Evolutionary conservation across 2,888 invertebrate genomes (phyloP).

Genomic region (Drosophila vallismaia): DNA sequence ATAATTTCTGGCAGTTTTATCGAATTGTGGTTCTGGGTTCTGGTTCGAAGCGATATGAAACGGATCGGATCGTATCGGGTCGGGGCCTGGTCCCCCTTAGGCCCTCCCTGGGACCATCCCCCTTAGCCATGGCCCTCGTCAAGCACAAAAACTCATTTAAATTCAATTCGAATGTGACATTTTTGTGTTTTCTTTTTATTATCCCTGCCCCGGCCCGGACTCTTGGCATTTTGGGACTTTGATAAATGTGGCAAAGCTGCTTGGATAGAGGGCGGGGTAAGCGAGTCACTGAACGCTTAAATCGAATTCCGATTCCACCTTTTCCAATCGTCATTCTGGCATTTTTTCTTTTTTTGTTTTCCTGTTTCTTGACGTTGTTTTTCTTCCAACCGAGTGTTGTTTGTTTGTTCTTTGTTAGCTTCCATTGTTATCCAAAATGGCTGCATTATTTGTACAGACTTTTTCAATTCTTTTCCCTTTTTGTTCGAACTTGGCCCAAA

Average conservation of each 20-base stretch:
- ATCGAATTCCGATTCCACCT: constrained; percentile 74
- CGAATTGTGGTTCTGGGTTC: constrained; percentile 44
- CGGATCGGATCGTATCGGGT: constrained; percentile 13
- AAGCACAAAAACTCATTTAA: constrained; percentile 70
- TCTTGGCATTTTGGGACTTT: constrained; percentile 56
- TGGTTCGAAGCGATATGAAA: constrained; percentile 14
- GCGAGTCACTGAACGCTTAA: constrained; percentile 72
- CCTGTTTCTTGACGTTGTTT: constrained; percentile 34
- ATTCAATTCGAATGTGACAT: constrained; percentile 78
- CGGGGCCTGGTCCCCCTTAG: not conserved
- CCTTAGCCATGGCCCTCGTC: constrained; percentile 37
- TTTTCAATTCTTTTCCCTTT: constrained; percentile 35
- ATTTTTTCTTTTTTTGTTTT: constrained; percentile 45
- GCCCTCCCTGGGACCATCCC: constrained; percentile 2
- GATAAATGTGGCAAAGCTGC: constrained; percentile 61
- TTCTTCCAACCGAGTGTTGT: constrained; percentile 36
- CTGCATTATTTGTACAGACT: constrained; percentile 74
- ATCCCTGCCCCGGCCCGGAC: constrained; percentile 19
- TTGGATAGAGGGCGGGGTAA: constrained; percentile 15
- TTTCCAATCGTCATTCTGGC: constrained; percentile 43
- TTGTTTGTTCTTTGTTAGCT: constrained; percentile 63
- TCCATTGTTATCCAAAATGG: constrained; percentile 78
- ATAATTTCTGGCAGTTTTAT: constrained; percentile 57
- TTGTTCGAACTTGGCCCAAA: constrained; percentile 38
- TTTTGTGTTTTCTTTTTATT: constrained; percentile 57